Percentiles rank a stretch among this genome's conserved stretches.
Conservation (phyloP, 1,140 invertebrate species). For the Lethrus apterus region DNA sequence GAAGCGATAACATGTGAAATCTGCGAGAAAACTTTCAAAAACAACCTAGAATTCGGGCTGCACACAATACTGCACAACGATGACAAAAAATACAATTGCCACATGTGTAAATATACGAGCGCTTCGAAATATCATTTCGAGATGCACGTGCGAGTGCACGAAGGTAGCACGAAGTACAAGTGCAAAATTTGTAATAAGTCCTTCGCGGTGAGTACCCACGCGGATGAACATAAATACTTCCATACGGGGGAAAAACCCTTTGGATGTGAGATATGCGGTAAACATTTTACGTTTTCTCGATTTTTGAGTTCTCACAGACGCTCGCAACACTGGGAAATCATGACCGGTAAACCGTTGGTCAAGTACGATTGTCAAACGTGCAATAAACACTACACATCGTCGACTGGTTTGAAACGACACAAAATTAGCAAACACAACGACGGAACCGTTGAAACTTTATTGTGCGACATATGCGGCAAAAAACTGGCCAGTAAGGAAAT, state of each 20-base stretch:
- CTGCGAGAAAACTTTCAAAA: constrained; percentile 30
- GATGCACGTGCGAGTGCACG: constrained; percentile 35
- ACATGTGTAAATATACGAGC: constrained; percentile 40
- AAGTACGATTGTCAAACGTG: constrained; percentile 37
- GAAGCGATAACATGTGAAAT: constrained; percentile 26
- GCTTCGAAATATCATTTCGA: constrained; percentile 40
- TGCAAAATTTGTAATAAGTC: constrained; percentile 46
- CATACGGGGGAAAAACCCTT: constrained; percentile 56
- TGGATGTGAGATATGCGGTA: constrained; percentile 54
- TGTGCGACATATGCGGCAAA: constrained; percentile 19
- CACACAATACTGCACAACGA: constrained; percentile 34
- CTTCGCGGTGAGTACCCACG: constrained; percentile 45
- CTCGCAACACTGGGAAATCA: constrained; percentile 14
- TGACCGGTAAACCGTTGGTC: background rate
- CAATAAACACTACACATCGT: constrained; percentile 36
- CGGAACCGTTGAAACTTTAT: background rate
- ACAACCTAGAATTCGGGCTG: constrained; percentile 29
- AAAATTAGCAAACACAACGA: constrained; percentile 1
- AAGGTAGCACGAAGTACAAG: constrained; percentile 44
- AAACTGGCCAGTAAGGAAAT: constrained; percentile 42
- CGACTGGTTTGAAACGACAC: constrained; percentile 23
- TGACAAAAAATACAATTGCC: constrained; percentile 40
- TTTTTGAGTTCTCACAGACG: constrained; percentile 34
- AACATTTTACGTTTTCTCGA: constrained; percentile 40
- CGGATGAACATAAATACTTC: constrained; percentile 36